Evolutionary conservation across 1,140 invertebrate species (phyloP), one percentile per base, ranked within the genome.

Genomic region (Musca vetustissima): DNA sequence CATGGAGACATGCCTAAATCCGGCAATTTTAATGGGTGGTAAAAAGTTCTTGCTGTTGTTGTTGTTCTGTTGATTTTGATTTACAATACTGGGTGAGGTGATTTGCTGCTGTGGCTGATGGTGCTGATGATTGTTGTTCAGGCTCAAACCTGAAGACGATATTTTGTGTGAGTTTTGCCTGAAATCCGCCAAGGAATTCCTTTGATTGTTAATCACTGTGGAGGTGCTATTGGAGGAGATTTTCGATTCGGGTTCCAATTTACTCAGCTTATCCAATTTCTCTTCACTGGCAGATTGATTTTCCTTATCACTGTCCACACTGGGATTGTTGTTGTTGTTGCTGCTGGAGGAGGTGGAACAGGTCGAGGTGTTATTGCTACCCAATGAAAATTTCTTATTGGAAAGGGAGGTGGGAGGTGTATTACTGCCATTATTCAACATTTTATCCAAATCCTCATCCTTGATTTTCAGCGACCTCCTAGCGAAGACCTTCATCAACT

Each of bases 401-500:
- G 36, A 4, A 48, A 17, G 8, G 67, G n/a, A 14, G 28, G 49
- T 36, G 24, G 3, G 6, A n/a, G n/a, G n/a, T n/a, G n/a, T n/a
- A 61, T 25, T 59, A 6, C 3, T n/a, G 19, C 49, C 50, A 17
- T 21, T 59, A 1, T 47, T 36, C 13, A 67, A 19, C 17, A 67
- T 50, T 65, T 70, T 70, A 24, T 88, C 85, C 69, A 83, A 87
- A n/a, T 85, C 86, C 71, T 91, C 89, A 73, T 92, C 90, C 82
- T 90, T 91, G 4, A 92, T 79, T 82, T 93, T 93, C 0, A 93
- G 82, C 2, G 91, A 93, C 66, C 91, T 82, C 48, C 91, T 82
- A 0, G 91, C 91, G 77, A 93, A 93, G 0, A 93, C 91, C 83
- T 92, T 92, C 85, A 92, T 89, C 24, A 93, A 78, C 78, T 93